Base-by-base conservation (phyloP, 1,140 invertebrate genomes). In the Drosophila kikkawai region DNA sequence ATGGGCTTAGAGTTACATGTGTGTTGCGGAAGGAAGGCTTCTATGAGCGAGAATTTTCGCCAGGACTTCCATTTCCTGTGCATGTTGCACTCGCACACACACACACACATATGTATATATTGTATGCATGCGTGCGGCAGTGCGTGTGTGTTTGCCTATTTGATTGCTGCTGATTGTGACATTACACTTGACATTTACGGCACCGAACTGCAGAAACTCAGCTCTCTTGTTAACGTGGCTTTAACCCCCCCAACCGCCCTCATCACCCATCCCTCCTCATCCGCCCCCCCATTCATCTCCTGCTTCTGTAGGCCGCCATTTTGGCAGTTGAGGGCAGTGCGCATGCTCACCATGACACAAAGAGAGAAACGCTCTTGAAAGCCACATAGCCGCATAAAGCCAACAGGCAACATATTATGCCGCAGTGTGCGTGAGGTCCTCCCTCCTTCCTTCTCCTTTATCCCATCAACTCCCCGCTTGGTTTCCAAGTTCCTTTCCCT, bases 111-210 rank as follows among this genome's bases (percentile, higher is more conserved):
- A 55, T 39, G 22, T 29, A 29, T 29, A 29, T 29, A 8, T 5
- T 48, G 22, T 48, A 68, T 69, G 55, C 55, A 42, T 57, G 63
- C 67, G 51, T 53, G 56, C 55, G 37, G 41, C 50, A 37, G 55
- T 64, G 41, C 69, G 75, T 56, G 64, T 78, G 66, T 88, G 84
- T 90, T 84, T 88, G 78, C 85, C 69, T 91, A 82, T 84, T 91
- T 91, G 80, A 84, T 87, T 87, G 80, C 79, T 81, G 75, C 83
- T 91, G 80, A 84, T 91, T 91, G 86, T 92, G 91, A 92, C 91
- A 92, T 92, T 92, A 92, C 91, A 91, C 91, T 92, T 92, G 91
- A 92, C 91, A 92, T 92, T 91, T 92, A 87, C 84, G 84, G 80
- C 83, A 59, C 71, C 80, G 50, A 79, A 83, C 67, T 66, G 80